Base-by-base conservation (phyloP, 1,140 invertebrate species). In the Ceratoteleas bidentatus region DNA sequence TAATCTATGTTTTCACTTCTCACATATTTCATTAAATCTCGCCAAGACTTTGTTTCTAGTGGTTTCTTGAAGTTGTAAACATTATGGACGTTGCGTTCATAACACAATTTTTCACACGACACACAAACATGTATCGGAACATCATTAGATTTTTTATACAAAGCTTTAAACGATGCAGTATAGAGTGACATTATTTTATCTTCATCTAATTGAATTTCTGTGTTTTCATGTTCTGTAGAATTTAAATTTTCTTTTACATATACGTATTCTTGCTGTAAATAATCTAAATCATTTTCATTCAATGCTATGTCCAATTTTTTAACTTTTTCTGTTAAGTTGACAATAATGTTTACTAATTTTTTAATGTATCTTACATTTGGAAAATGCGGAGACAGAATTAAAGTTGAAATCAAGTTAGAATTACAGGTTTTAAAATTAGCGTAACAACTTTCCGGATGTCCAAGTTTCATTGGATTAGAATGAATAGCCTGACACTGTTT, bases 71-170 rank as follows among this genome's bases (percentile, higher is more conserved):
- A 3, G 68, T 77, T 50, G 61, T 13, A 15, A 69, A 72, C 14
- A 0, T 45, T 3, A 6, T 74, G 24, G n/a, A 80, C 58, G 36
- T 82, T 76, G 79, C 73, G 57, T 52, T 69, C 62, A 50, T 38
- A 85, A 57, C 81, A 84, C 47, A 84, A 72, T 80, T 75, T 82
- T 34, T 80, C 72, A 56, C 84, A 84, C 2, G 82, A 84, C n/a
- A 84, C 34, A 64, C 82, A 84, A 47, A 62, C 36, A 43, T 34
- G 64, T 11, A 3, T 11, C 8, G 84, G 79, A 36, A 24, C 54
- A 56, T 84, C 80, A 11, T 81, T 50, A 24, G 61, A 40, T 60
- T 45, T 66, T 68, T 83, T 85, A 60, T 43, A 81, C 5, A 83
- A 50, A 6, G 72, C 77, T 74, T 70, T 68, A 53, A 84, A 84